Evolutionary conservation across 1,140 invertebrate genomes (phyloP).

Genomic region (Drosophila guanche): DNA sequence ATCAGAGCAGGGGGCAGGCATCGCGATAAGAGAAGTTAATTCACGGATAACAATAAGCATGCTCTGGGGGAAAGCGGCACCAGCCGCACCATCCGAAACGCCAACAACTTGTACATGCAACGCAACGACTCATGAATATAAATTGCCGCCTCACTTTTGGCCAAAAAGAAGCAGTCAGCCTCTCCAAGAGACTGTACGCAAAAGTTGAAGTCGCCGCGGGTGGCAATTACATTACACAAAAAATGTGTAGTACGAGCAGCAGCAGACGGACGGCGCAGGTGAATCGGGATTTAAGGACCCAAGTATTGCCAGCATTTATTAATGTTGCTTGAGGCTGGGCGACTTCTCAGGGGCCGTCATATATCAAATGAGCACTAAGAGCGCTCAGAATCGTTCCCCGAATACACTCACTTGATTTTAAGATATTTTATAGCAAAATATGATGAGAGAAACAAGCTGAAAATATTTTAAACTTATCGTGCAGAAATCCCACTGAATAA

Average conservation of each 20-base stretch:
- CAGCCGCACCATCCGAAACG: slow-evolving; percentile 12
- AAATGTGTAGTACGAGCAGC: slow-evolving; percentile 6
- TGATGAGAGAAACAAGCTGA: too few species aligned
- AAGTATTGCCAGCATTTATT: slow-evolving; percentile 41
- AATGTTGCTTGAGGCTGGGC: slow-evolving; percentile 29
- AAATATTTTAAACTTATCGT: too few species aligned
- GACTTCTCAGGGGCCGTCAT: slow-evolving; percentile 30
- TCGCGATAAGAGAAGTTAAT: slow-evolving; percentile 78
- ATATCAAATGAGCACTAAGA: slow-evolving; percentile 27
- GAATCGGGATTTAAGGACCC: slow-evolving; percentile 44
- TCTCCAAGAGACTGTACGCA: slow-evolving; percentile 38
- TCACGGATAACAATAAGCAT: slow-evolving; percentile 80
- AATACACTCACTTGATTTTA: neutral
- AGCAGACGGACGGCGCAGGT: slow-evolving; percentile 42
- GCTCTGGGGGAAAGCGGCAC: slow-evolving; percentile 63
- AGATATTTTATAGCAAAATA: too few species aligned
- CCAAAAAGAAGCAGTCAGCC: slow-evolving; percentile 23
- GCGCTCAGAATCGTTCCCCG: too few species aligned
- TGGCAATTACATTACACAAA: slow-evolving; percentile 69
- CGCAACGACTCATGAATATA: slow-evolving; percentile 80
- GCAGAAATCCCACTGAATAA: too few species aligned
- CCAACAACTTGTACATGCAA: slow-evolving; percentile 52
- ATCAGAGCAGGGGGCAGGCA: slow-evolving; percentile 59
- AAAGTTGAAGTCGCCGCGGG: slow-evolving; percentile 63
- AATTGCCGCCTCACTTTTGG: slow-evolving; percentile 70